These are phyloP conservation scores for Rhincodon typus DNA, from an alignment of 2,797 vertebrate genomes.

Conservation along the genomic window DNA sequence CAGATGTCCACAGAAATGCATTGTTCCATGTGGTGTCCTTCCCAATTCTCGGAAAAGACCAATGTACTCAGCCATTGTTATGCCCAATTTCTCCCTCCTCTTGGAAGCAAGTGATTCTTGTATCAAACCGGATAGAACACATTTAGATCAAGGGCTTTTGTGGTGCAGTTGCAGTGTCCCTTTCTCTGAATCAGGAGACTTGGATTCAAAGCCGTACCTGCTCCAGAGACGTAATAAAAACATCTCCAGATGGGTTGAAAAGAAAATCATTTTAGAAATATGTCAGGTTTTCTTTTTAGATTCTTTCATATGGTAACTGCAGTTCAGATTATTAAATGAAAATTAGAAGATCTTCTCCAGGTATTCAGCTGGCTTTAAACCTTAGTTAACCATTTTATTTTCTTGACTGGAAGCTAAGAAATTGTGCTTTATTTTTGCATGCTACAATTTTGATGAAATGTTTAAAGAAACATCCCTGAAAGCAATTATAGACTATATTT, in stretches of 20 bases:
- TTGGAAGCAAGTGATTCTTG: not conserved
- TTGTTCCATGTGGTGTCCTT: not conserved
- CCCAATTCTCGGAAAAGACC: not conserved
- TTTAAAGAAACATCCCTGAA: not conserved
- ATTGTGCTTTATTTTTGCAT: not conserved
- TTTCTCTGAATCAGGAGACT: no score
- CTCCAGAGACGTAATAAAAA: no score
- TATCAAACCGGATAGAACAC: not conserved
- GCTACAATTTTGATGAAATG: not conserved
- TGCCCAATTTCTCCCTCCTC: not conserved
- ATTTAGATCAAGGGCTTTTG: not conserved
- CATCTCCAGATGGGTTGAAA: no score
- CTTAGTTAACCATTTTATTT: not conserved
- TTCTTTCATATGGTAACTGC: not conserved
- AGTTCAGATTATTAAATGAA: not conserved
- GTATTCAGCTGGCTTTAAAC: not conserved
- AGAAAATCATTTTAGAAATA: not conserved
- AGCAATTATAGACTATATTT: not conserved
- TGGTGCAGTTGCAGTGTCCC: no score
- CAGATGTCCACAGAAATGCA: not conserved
- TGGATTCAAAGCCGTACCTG: no score
- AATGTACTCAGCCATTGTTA: not conserved
- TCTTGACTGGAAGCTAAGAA: not conserved
- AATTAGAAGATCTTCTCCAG: not conserved
- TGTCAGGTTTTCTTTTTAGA: not conserved